Conservation (phyloP, 2,797 vertebrate species). For the Artibeus lituratus region DNA sequence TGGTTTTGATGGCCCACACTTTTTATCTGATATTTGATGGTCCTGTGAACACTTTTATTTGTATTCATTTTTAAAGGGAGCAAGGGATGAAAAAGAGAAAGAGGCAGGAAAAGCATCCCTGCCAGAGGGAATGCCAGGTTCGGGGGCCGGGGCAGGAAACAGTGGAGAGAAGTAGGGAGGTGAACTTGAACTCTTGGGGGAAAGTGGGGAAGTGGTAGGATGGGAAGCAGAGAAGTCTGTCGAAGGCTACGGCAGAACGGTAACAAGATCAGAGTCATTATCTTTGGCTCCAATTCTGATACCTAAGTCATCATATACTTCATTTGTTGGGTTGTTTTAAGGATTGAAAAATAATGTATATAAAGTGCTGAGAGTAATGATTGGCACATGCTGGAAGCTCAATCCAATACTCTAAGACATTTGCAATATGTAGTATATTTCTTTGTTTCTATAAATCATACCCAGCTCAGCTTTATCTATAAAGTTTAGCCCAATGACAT, state of each 20-base stretch:
- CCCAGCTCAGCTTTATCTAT: background rate
- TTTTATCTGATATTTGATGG: background rate
- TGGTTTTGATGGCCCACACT: background rate
- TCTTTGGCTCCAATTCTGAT: background rate
- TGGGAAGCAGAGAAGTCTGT: background rate
- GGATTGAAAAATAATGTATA: background rate
- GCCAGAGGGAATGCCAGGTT: fast-evolving
- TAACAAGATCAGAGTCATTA: background rate
- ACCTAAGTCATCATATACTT: background rate
- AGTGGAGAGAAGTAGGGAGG: background rate
- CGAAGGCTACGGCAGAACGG: background rate
- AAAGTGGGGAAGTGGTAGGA: background rate
- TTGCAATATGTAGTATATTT: background rate
- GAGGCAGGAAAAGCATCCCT: background rate
- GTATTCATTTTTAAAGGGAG: background rate
- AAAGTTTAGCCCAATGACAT: background rate
- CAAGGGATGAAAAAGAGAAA: background rate
- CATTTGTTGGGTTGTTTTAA: background rate
- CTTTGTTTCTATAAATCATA: background rate
- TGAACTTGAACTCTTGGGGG: background rate
- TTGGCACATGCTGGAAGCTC: background rate
- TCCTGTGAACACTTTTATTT: background rate
- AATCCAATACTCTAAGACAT: background rate
- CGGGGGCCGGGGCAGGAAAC: too few species aligned
- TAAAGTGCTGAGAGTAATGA: background rate